Percentiles rank a stretch among this genome's conserved stretches.
Conservation (phyloP, 2,113 vertebrate genomes). For the Rhombomys opimus region DNA sequence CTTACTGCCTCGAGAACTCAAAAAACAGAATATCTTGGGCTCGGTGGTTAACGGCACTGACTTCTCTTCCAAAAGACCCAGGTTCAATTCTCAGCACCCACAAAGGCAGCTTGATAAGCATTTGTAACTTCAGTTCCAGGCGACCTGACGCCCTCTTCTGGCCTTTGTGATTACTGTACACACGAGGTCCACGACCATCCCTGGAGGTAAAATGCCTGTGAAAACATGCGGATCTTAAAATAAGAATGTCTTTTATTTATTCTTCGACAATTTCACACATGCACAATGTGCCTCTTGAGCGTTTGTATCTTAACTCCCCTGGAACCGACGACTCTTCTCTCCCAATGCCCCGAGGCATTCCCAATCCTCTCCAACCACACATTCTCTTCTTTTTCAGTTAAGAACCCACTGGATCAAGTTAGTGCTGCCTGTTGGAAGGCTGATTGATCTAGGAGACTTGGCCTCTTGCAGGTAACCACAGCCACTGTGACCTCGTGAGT, state of each 20-base stretch:
- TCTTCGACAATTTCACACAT: neutral
- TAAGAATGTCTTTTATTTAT: neutral
- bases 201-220: neutral
- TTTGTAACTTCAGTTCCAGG: neutral
- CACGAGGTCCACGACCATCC: no score
- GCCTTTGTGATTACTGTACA: neutral
- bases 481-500: neutral
- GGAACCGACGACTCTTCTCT: neutral
- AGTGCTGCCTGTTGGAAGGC: neutral
- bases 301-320: neutral
- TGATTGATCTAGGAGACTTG: neutral
- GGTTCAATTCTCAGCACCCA: neutral
- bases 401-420: no score
- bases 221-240: neutral
- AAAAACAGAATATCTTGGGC: neutral
- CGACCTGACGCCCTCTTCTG: neutral
- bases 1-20: neutral
- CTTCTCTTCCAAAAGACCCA: neutral
- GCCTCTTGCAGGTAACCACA: neutral
- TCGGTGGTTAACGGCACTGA: neutral
- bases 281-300: neutral
- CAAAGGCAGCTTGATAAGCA: neutral
- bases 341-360: no score
- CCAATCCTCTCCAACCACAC: neutral
- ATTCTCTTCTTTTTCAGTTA: neutral